A percentile compares a stretch with the other conserved stretches of the same genome.
These are phyloP conservation scores for Xenopus tropicalis DNA, from an alignment of 2,113 vertebrate genomes.

Conservation along the genomic window UCB_Xtro_10.0 CM004443.2:149984501-149985000, in stretches of 20 bases:
- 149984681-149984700: constrained; percentile 78
- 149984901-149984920: constrained; percentile 62
- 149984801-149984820: constrained; percentile 59
- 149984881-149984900: constrained; percentile 64
- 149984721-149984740: constrained; percentile 86
- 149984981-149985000: constrained; percentile 54
- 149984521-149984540: neutral
- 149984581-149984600: constrained; percentile 9
- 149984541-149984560: neutral
- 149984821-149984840: constrained; percentile 70
- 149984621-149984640: constrained; percentile 59
- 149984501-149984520: too few species aligned
- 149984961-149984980: constrained; percentile 59
- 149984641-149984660: constrained; percentile 55
- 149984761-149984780: constrained; percentile 87
- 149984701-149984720: constrained; percentile 74
- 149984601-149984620: constrained; percentile 48
- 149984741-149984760: constrained; percentile 80
- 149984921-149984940: constrained; percentile 64
- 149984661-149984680: constrained; percentile 51
- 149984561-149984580: neutral
- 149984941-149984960: constrained; percentile 63
- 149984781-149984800: constrained; percentile 70
- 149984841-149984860: constrained; percentile 67
- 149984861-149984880: constrained; percentile 69